Percentiles rank a stretch among this genome's conserved stretches.
Conservation (phyloP, 2,113 vertebrate species). For the Pterophyllum scalare region DNA sequence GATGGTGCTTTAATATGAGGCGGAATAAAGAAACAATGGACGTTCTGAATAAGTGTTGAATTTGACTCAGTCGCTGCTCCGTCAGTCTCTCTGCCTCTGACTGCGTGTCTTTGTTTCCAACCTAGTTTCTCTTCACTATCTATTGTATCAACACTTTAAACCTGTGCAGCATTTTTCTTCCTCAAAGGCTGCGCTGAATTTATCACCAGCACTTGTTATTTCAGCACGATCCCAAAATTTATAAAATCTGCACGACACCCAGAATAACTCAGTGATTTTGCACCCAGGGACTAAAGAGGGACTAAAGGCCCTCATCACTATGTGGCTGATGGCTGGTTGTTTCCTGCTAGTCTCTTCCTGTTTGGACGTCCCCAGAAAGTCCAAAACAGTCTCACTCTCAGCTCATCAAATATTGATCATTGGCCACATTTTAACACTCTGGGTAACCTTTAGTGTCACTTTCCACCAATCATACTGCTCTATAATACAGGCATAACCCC, state of each 20-base stretch:
- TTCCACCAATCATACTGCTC: background rate
- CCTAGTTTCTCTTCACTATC: background rate
- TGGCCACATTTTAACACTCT: background rate
- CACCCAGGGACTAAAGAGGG: background rate
- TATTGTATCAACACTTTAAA: background rate
- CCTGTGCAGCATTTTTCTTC: background rate
- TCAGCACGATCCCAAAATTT: background rate
- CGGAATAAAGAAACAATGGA: slow-evolving; percentile 44
- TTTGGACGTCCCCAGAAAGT: background rate
- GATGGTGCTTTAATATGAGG: slow-evolving; percentile 50
- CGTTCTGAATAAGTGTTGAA: slow-evolving; percentile 40
- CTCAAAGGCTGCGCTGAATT: background rate
- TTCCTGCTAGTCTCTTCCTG: background rate
- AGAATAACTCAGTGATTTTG: background rate
- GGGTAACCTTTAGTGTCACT: background rate
- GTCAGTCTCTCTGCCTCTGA: background rate
- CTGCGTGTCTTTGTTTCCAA: slow-evolving; percentile 8
- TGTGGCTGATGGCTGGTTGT: background rate
- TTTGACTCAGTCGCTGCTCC: slow-evolving; percentile 21
- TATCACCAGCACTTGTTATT: background rate
- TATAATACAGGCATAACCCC: background rate
- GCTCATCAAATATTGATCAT: background rate
- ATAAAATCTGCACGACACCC: background rate
- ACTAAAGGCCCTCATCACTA: background rate
- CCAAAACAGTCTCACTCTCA: background rate